Percentiles rank a stretch among this genome's conserved stretches.
Evolutionary conservation across 2,888 invertebrate genomes (phyloP).

Genomic region (Polylopha cassiicola): DNA sequence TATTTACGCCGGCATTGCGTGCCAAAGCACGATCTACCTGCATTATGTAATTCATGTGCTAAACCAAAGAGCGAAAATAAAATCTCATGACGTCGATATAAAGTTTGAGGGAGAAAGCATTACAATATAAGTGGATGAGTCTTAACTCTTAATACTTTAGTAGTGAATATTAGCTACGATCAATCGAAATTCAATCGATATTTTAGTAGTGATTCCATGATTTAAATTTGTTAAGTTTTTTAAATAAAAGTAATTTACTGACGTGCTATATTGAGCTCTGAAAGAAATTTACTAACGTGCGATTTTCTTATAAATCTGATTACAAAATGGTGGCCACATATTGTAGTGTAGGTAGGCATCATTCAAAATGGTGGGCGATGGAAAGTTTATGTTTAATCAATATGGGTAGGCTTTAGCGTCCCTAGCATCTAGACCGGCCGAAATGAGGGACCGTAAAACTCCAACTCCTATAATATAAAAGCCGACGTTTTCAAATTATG

Average conservation of each 20-base stretch:
- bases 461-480: too few relatives aligned
- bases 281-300: too few relatives aligned
- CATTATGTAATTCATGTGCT: conserved; percentile 18
- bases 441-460: not conserved
- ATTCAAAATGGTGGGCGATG: conserved; percentile 62
- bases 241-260: too few relatives aligned
- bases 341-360: conserved; percentile 36
- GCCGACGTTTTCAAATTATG: too few relatives aligned
- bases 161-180: too few relatives aligned
- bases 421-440: too few relatives aligned
- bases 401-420: conserved; percentile 35
- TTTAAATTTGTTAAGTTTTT: too few relatives aligned
- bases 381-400: conserved; percentile 59
- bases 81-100: conserved; percentile 18
- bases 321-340: conserved; percentile 51
- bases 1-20: conserved; percentile 38
- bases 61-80: conserved; percentile 13
- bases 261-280: too few relatives aligned
- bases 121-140: too few relatives aligned
- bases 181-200: too few relatives aligned
- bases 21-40: conserved; percentile 33
- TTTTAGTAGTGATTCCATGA: too few relatives aligned
- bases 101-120: conserved; percentile 15
- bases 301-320: not conserved
- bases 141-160: too few relatives aligned